Percentiles rank a stretch among this genome's conserved stretches.
Conservation (phyloP, 2,113 vertebrate species). For the Bos indicus region DNA sequence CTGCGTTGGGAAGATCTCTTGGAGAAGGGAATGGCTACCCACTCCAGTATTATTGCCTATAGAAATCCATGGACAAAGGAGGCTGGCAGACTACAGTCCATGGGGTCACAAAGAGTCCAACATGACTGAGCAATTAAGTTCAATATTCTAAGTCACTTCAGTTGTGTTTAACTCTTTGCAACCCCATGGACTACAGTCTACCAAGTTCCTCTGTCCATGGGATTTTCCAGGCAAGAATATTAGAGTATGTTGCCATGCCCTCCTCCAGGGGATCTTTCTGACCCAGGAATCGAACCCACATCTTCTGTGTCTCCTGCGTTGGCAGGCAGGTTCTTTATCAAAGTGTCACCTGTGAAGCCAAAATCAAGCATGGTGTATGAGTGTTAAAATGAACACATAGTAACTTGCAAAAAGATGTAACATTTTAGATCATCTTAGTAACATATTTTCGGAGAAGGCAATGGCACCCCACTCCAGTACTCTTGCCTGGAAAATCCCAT, state of each 20-base stretch:
- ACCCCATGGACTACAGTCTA: not conserved
- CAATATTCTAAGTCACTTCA: not conserved
- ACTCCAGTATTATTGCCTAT: not conserved
- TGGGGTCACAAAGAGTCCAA: fast-evolving
- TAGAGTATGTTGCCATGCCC: not conserved
- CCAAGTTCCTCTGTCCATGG: not conserved
- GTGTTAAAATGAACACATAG: not conserved
- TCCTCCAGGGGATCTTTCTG: not conserved
- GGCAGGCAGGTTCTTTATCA: not conserved
- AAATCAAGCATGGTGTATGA: not conserved
- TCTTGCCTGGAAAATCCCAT: no score
- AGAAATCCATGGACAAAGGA: not conserved
- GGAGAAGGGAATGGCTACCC: not conserved
- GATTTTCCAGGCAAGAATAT: not conserved
- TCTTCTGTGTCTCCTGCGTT: not conserved
- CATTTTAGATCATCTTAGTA: not conserved
- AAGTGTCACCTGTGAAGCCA: not conserved
- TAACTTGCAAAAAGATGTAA: not conserved
- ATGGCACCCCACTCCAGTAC: no score
- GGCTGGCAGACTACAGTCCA: not conserved
- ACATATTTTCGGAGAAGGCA: not conserved
- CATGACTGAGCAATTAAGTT: not conserved
- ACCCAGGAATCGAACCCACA: not conserved
- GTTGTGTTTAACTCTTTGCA: not conserved
- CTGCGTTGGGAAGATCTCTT: not conserved